Evolutionary conservation across 1,140 invertebrate genomes (phyloP), one percentile per base, ranked within the genome.

Genomic region (Trichonephila clavata): DNA sequence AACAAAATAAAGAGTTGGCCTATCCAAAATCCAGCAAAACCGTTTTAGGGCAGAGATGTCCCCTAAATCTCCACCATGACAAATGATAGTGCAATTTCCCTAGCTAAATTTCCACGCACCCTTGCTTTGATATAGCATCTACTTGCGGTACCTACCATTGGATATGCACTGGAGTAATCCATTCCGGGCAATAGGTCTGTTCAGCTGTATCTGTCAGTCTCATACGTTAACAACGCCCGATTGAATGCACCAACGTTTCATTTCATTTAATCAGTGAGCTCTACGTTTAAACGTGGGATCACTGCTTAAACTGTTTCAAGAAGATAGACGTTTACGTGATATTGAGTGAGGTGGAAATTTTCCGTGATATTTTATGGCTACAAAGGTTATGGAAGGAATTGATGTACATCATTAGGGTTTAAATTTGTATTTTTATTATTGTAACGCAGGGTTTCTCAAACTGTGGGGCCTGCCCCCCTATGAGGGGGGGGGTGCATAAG

Each of bases 221-320:
- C 81, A 83, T 83, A 83, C 50, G 81, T 83, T 83, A 83, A 83
- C 50, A 57, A 83, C 81, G 21, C 50, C 43, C 81, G 81, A 83
- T 83, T 83, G 50, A 83, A 83, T 59, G 21, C 39, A 4, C 39
- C 57, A 83, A n/a, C 81, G 81, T 59, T 83, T 18, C 21, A 83
- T 83, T 59, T 83, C 81, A 59, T 83, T 83, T 59, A 83, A 50
- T 59, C 39, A 57, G 8, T 24, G 50, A 2, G 39, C 8, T 24
- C 21, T 50, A 71, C 21, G 27, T 32, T 77, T 16, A n/a, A 27
- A 24, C 32, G 50, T 39, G 0, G 21, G 21, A 68, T 68, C n/a
- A 24, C 21, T 13, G 65, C 10, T 68, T 13, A 24, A 68, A 68
- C 6, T 68, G 14, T 27, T 65, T 68, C 65, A 24, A 61, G 24